Conservation (phyloP, 2,113 vertebrate genomes). For the Gyps fulvus region DNA sequence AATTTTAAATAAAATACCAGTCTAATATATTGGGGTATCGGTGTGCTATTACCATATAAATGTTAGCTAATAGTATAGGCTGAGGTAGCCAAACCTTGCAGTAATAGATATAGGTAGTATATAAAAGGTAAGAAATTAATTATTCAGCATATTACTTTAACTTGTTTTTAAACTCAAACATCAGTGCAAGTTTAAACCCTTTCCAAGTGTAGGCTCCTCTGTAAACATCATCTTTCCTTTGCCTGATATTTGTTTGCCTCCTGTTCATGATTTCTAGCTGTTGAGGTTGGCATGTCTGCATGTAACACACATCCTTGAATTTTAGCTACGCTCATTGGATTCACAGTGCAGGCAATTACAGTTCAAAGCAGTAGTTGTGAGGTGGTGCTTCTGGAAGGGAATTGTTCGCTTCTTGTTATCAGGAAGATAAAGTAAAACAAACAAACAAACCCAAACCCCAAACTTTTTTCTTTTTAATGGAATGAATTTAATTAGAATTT, state of each 20-base stretch:
- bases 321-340: conserved; percentile 32
- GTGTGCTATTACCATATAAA: neutral
- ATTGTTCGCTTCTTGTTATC: conserved; percentile 15
- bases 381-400: conserved; percentile 24
- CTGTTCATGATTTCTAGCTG: neutral
- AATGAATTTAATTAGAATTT: neutral
- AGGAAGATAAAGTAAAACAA: neutral
- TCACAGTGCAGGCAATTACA: conserved; percentile 19
- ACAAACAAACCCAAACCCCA: neutral
- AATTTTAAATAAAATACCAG: neutral
- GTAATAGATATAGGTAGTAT: neutral
- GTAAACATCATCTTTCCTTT: neutral
- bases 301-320: neutral
- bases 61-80: neutral
- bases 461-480: neutral
- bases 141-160: neutral
- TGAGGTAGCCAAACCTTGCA: neutral
- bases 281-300: neutral
- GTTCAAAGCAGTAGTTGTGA: conserved; percentile 22
- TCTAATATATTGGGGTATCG: neutral
- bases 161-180: neutral
- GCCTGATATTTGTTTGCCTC: neutral
- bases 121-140: neutral
- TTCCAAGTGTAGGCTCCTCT: neutral
- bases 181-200: neutral